A percentile compares a stretch with the other conserved stretches of the same genome.
Evolutionary conservation across 2,888 invertebrate genomes (phyloP).

Genomic region (Lepeophtheirus nordmannii): DNA sequence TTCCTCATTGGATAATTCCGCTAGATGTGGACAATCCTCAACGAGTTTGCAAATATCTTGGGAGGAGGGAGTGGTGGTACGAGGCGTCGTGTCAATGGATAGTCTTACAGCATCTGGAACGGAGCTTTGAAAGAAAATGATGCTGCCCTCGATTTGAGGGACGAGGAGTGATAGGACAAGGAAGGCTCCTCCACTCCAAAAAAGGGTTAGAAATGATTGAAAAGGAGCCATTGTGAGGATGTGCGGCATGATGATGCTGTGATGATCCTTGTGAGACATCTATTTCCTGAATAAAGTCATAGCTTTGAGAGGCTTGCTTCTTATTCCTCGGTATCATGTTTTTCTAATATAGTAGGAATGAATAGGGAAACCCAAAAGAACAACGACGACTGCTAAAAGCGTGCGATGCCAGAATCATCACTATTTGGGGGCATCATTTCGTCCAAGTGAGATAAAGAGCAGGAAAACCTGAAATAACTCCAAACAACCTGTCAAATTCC

Average conservation of each 20-base stretch:
- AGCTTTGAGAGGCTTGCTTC: no score
- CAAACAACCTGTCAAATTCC: no score
- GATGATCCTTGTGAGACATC: no score
- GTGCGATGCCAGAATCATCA: no score
- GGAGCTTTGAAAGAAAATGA: slow-evolving; percentile 1
- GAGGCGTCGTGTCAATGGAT: neutral
- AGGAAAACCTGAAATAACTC: no score
- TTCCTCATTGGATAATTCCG: neutral
- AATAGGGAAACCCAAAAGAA: no score
- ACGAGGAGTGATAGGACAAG: neutral
- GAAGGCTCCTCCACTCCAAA: neutral
- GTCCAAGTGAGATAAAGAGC: no score
- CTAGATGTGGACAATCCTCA: neutral
- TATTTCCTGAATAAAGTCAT: no score
- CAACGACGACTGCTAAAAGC: no score
- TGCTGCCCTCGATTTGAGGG: neutral
- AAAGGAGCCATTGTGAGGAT: neutral
- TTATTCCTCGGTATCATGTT: no score
- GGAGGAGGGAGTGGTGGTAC: neutral
- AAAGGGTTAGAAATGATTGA: neutral
- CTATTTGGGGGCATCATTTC: no score
- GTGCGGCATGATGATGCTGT: neutral
- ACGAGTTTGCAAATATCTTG: neutral
- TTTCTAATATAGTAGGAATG: no score
- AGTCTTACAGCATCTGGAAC: neutral